Evolutionary conservation across 2,888 invertebrate genomes (phyloP), one percentile per base, ranked within the genome.

Genomic region (Apocheima hispidaria): DNA sequence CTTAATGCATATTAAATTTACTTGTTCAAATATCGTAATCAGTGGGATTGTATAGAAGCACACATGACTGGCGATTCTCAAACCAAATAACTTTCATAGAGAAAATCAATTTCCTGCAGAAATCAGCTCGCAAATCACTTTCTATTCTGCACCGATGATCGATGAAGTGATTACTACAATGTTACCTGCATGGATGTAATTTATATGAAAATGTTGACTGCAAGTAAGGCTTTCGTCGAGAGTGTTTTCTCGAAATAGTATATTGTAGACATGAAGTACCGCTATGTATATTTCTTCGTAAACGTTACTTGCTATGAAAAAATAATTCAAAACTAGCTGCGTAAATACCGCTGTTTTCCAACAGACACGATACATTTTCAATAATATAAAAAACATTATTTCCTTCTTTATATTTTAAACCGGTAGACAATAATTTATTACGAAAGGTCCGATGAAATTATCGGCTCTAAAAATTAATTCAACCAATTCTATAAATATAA

Each of bases 21-120:
- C 46, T 61, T 55, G 51, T 53, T 41, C 38, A 33, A 36, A 41
- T 30, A 38, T 52, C 52, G 57, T 53, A 49, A 56, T 44, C 50
- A 1, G 10, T 20, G 40, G n/a, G 16, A n/a, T 10, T 55, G 51
- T 43, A 55, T 59, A 54, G 43, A 18, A 38, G 44, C 59, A 51
- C 52, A 68, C 56, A 60, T 57, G 61, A 63, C 50, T 50, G 44
- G 53, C 53, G 33, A 50, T 59, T 61, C 56, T 59, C 60, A 53
- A 58, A 56, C 60, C 33, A 38, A 66, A 65, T 65, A 65, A 65
- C 70, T 70, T 70, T 70, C 68, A 61, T 66, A 65, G 60, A 48
- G 68, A 70, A 70, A 70, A 79, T 77, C 76, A 74, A 77, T 80
- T 77, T 79, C 74, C 70, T 69, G 69, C 66, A 71, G 68, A 71